phyloP scores from a whole-genome alignment of 1,140 invertebrate genomes.

The Lucilia sericata region DNA sequence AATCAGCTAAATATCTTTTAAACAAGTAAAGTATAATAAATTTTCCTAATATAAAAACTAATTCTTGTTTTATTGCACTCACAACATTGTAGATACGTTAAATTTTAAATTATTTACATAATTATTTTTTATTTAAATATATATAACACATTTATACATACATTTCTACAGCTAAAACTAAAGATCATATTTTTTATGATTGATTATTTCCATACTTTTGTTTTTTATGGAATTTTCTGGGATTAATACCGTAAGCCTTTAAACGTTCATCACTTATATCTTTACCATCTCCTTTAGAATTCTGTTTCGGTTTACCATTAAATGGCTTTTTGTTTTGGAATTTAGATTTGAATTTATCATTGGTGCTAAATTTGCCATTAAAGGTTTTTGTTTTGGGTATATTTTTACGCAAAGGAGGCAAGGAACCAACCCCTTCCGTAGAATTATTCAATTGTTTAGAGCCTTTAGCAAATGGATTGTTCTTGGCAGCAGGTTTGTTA shows the following conservation, averaged over 20 bases:
- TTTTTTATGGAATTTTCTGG: conserved; percentile 79
- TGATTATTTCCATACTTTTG: conserved; percentile 57
- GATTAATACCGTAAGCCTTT: conserved; percentile 91
- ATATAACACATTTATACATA: not conserved
- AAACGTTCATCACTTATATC: conserved; percentile 77
- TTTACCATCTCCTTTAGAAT: conserved; percentile 8
- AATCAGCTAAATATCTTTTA: too few relatives aligned
- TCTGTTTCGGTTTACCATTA: conserved; percentile 49
- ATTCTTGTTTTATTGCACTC: too few relatives aligned
- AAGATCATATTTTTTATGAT: not conserved
- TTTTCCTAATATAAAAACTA: too few relatives aligned
- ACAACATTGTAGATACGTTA: too few relatives aligned
- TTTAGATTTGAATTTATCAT: conserved; percentile 35
- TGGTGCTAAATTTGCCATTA: not conserved
- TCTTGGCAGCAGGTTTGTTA: not conserved
- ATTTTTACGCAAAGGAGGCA: conserved; percentile 24
- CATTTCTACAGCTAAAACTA: not conserved
- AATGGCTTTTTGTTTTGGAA: conserved; percentile 51
- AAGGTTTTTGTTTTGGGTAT: conserved; percentile 15
- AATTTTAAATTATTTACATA: not conserved
- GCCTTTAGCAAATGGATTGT: conserved; percentile 36
- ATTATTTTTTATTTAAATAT: not conserved
- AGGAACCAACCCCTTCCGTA: not conserved
- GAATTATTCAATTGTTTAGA: not conserved
- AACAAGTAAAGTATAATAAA: too few relatives aligned